Percentiles rank a stretch among this genome's conserved stretches.
phyloP scores from a whole-genome alignment of 2,888 invertebrate species.

The Ditula angustiorana region DNA sequence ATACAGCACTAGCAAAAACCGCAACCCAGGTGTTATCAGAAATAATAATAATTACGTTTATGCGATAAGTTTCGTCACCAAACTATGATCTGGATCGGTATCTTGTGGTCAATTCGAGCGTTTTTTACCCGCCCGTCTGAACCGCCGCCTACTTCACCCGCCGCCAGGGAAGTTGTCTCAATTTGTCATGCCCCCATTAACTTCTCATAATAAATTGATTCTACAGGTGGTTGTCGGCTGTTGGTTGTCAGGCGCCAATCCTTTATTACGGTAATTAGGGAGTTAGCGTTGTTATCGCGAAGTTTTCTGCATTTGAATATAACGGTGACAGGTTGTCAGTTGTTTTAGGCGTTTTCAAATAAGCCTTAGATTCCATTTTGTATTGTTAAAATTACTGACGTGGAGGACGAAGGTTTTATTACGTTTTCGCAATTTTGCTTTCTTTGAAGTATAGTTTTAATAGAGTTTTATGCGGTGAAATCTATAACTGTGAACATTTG shows the following conservation, averaged over 20 bases:
- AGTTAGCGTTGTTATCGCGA: constrained; percentile 14
- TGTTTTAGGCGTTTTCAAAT: not conserved
- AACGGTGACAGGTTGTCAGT: not conserved
- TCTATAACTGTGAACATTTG: too few species aligned
- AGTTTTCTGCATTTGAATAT: constrained; percentile 3
- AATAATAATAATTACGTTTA: too few species aligned
- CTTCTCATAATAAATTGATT: constrained; percentile 37
- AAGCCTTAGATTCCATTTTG: not conserved
- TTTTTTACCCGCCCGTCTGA: constrained; percentile 18
- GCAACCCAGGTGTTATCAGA: too few species aligned
- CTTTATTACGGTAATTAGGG: constrained; percentile 24
- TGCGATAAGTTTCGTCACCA: too few species aligned
- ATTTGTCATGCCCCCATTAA: constrained; percentile 43
- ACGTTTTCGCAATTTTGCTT: too few species aligned
- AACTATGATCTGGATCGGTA: too few species aligned
- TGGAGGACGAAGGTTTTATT: too few species aligned
- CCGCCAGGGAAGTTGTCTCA: constrained; percentile 43
- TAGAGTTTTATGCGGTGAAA: too few species aligned
- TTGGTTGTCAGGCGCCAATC: constrained; percentile 9
- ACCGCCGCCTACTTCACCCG: constrained; percentile 1
- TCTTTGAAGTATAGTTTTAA: too few species aligned
- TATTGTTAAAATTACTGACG: too few species aligned
- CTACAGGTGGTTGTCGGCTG: constrained; percentile 31
- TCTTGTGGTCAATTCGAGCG: not conserved
- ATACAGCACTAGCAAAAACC: too few species aligned